Evolutionary conservation across 2,113 vertebrate genomes (phyloP).

Genomic region (Epinephelus fuscoguttatus): DNA sequence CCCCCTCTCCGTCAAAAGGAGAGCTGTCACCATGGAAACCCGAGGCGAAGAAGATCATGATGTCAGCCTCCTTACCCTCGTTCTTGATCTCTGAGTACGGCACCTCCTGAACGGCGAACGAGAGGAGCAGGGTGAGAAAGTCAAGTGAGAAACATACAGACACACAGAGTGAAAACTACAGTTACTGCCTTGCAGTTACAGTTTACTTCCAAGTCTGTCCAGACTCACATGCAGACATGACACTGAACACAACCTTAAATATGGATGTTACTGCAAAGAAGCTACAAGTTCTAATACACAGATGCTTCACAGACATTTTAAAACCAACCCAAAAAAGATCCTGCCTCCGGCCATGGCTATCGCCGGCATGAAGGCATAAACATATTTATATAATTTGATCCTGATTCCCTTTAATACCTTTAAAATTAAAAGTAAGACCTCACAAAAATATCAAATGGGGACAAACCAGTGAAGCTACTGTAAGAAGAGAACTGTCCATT

Average conservation of each 20-base stretch:
- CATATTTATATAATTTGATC: not conserved
- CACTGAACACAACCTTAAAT: too few species aligned
- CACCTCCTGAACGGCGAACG: conserved; percentile 84
- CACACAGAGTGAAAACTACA: not conserved
- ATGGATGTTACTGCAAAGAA: too few species aligned
- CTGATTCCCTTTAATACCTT: not conserved
- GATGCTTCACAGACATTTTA: too few species aligned
- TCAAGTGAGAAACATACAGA: not conserved
- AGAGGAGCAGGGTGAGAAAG: not conserved
- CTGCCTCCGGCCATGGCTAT: too few species aligned
- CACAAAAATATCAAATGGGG: too few species aligned
- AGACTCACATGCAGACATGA: too few species aligned
- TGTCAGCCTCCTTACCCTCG: conserved; percentile 96
- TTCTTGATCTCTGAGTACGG: conserved; percentile 96
- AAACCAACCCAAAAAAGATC: too few species aligned
- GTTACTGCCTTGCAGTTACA: too few species aligned
- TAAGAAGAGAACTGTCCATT: not conserved
- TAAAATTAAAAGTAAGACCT: too few species aligned
- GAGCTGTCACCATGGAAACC: conserved; percentile 99
- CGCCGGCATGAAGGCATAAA: not conserved
- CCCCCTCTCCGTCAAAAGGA: conserved; percentile 97
- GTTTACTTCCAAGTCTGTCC: too few species aligned
- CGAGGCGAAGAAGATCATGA: conserved; percentile 99
- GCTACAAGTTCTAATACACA: too few species aligned
- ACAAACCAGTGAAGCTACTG: too few species aligned